Percentiles rank a stretch among this genome's conserved stretches.
These are phyloP conservation scores for Chaetops frenatus DNA, from an alignment of 2,113 vertebrate genomes.

Conservation along the genomic window DNA sequence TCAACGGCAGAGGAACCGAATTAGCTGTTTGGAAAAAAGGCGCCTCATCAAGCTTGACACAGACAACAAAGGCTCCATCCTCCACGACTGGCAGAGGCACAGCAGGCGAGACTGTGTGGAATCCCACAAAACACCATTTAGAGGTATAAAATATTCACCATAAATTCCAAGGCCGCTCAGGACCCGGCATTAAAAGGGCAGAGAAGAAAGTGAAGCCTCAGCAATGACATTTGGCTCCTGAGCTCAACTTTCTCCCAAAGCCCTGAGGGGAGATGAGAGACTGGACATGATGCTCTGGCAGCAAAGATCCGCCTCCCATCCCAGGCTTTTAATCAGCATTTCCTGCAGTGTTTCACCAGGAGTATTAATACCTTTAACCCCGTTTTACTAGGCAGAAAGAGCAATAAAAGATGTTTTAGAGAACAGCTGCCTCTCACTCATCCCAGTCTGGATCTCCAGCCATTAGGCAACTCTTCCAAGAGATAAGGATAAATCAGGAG, in stretches of 20 bases:
- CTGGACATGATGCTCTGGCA: fast-evolving
- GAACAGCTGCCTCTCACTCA: not conserved
- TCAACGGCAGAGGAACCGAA: not conserved
- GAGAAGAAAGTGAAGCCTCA: not conserved
- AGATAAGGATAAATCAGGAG: not conserved
- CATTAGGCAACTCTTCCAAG: not conserved
- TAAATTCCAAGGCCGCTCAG: not conserved
- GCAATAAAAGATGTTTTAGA: not conserved
- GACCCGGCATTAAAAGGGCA: not conserved
- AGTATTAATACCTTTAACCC: not conserved
- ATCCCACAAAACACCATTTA: conserved; percentile 25
- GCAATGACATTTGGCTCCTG: not conserved
- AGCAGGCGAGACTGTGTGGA: not conserved
- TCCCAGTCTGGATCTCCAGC: not conserved
- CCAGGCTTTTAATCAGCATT: not conserved
- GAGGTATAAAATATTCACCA: conserved; percentile 30
- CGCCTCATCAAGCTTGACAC: conserved; percentile 10
- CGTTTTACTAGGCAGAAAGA: not conserved
- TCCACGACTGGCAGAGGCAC: not conserved
- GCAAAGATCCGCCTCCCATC: not conserved
- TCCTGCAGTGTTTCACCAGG: not conserved
- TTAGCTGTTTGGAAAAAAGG: conserved; percentile 42
- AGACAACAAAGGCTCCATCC: conserved; percentile 19
- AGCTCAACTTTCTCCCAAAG: not conserved
- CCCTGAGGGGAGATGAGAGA: not conserved